Evolutionary conservation across 2,888 invertebrate species (phyloP).

Genomic region (Lepeophtheirus nordmannii): DNA sequence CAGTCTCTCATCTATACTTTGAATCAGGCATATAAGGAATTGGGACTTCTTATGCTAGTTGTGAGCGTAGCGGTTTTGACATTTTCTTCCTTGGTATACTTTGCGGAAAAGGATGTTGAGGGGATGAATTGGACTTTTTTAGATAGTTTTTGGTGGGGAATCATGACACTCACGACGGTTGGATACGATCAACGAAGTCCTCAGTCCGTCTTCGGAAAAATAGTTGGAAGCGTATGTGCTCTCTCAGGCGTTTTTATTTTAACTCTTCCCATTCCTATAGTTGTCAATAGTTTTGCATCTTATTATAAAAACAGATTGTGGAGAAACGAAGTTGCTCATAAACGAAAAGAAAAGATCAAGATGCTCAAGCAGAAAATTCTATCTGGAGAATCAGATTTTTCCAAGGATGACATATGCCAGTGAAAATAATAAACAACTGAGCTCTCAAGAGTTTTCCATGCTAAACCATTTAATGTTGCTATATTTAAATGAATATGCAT

Average conservation of each 20-base stretch:
- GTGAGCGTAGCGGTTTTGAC: conserved; percentile 15
- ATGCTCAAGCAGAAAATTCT: background rate
- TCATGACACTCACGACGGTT: conserved; percentile 19
- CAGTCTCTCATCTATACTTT: conserved; percentile 17
- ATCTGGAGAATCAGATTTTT: too few species aligned
- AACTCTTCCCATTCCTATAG: conserved; percentile 20
- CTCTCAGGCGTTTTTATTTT: conserved; percentile 14
- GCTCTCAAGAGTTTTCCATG: too few species aligned
- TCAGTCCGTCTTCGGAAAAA: conserved; percentile 12
- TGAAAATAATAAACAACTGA: too few species aligned
- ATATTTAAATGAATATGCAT: too few species aligned
- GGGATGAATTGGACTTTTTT: conserved; percentile 13
- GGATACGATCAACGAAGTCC: conserved; percentile 20
- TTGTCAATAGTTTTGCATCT: conserved; percentile 19
- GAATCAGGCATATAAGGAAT: conserved; percentile 17
- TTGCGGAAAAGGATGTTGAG: conserved; percentile 14
- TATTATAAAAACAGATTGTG: conserved; percentile 18
- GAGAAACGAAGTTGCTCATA: conserved; percentile 1
- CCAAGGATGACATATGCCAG: too few species aligned
- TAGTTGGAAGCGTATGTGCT: conserved; percentile 19
- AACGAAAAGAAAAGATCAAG: background rate
- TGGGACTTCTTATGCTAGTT: conserved; percentile 16
- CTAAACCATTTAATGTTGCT: too few species aligned
- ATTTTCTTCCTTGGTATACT: conserved; percentile 12
- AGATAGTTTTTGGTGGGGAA: conserved; percentile 19